Base-by-base conservation (phyloP, 1,140 invertebrate species). In the Anastrepha obliqua region DNA sequence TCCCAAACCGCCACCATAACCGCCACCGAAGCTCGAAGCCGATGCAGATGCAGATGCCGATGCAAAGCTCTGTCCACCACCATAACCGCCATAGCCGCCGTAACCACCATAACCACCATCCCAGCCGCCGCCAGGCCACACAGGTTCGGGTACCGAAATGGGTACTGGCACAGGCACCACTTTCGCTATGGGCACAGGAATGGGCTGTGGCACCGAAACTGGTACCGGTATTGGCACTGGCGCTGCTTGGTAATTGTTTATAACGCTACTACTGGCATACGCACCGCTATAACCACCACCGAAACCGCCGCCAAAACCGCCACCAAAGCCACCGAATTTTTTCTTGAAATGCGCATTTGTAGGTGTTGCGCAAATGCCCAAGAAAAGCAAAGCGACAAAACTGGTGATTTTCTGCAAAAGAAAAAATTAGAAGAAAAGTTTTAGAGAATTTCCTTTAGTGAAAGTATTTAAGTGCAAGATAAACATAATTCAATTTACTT, bases 231-330 rank as follows among this genome's bases (percentile, higher is more conserved):
- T 42, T 17, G 67, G 67, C 6, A 74, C 67, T 2, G 67, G 67
- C 5, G 42, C 67, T 13, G 44, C 67, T 74, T 74, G 67, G 44
- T 74, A 74, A 7, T 74, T 74, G 29, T 74, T 74, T n/a, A 74
- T 39, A 15, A 74, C 42, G 42, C 67, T 74, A 47, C 67, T 74
- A 17, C 39, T 47, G 67, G 67, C 67, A 47, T 74, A 74, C 11
- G 67, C 67, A 74, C 67, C 67, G 44, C 67, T 74, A 47, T 74
- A 74, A n/a, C 42, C 67, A 44, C 67, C 67, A 4, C 67, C 67
- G 67, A 74, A 74, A 42, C 65, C 65, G 5, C 65, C 65, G 5
- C 60, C 60, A 17, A 62, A 62, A 15, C 60, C 60, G n/a, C 64
- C 64, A 29, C 67, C 67, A 47, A 74, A 74, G 2, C 67, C 67